Conservation (phyloP, 2,797 vertebrate species). For the Danio tinwini region DNA sequence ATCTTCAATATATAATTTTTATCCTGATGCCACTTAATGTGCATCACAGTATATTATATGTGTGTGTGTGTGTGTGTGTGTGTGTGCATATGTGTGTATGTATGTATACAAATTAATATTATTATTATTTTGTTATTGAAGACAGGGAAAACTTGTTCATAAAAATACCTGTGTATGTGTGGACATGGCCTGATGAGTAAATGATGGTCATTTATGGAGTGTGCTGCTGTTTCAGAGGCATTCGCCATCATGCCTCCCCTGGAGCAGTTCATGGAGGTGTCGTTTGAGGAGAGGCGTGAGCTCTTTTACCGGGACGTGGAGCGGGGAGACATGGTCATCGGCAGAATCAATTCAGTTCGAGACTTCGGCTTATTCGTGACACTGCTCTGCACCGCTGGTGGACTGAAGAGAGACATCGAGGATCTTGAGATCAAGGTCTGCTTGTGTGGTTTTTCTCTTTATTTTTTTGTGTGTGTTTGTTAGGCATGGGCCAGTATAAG, state of each 20-base stretch:
- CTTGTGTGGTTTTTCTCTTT: not conserved
- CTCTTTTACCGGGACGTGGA: slow-evolving; percentile 92
- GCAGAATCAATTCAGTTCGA: slow-evolving; percentile 90
- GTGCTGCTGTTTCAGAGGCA: slow-evolving; percentile 78
- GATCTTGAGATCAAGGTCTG: slow-evolving; percentile 91
- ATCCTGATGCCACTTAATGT: too few relatives aligned
- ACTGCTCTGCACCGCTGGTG: slow-evolving; percentile 88
- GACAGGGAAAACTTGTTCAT: too few relatives aligned
- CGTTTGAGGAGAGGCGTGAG: slow-evolving; percentile 84
- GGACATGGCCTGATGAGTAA: too few relatives aligned
- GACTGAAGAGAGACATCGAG: slow-evolving; percentile 86
- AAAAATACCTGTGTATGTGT: too few relatives aligned
- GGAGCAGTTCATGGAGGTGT: slow-evolving; percentile 93
- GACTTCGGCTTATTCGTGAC: slow-evolving; percentile 98
- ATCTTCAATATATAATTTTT: too few relatives aligned
- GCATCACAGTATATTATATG: too few relatives aligned
- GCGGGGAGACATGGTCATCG: slow-evolving; percentile 90
- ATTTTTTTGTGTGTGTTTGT: not conserved
- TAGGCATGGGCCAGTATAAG: too few relatives aligned
- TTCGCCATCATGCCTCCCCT: slow-evolving; percentile 91
- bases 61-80: too few relatives aligned
- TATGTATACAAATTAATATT: too few relatives aligned
- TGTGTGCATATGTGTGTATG: too few relatives aligned
- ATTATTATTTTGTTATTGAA: too few relatives aligned
- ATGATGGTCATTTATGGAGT: too few relatives aligned